Evolutionary conservation across 2,888 invertebrate genomes (phyloP), one percentile per base, ranked within the genome.

Genomic region (Eurois occulta): DNA sequence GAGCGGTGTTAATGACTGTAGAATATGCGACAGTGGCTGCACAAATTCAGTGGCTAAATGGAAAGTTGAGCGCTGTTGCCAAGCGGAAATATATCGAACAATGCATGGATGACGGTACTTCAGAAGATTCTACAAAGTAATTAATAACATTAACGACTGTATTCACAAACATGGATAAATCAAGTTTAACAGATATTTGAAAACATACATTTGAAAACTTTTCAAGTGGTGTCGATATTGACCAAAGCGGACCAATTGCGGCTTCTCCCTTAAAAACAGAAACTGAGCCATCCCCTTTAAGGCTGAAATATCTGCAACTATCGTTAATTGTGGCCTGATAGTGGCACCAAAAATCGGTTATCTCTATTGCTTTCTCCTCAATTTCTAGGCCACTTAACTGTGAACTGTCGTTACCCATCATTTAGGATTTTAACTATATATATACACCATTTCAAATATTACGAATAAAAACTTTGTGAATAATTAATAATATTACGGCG

Each of bases 61-160:
- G 89, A 98, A 97, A 83, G 98, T 98, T 18, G 98, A 98, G 65
- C 98, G 97, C 89, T 98, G 98, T 80, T 98, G 97, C 98, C 98
- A 98, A 3, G 98, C 98, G 41, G 98, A 98, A 84, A 99, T 97
- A 92, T 98, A 99, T 91, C 98, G 98, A 21, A 99, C 94, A 87
- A 99, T 98, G 89, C 98, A 98, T 0, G 99, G 99, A 95, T 99
- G 99, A 0, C 99, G 97, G 94, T 98, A 98, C 77, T 98, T 97
- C 97, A 98, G 98, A 80, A 99, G 97, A 95, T 98, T 98, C 99
- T 99, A 94, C 75, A 97, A 97, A 78, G 68, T 84, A 97, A 94
- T 52, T 38, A 81, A 77, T 72, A 65, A 41, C 35, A 71, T 81
- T 72, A 80, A 38, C 18, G 7, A 58, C 46, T 64, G 24, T 21